Evolutionary conservation across 2,888 invertebrate genomes (phyloP).

Genomic region (Euzetes globulus): DNA sequence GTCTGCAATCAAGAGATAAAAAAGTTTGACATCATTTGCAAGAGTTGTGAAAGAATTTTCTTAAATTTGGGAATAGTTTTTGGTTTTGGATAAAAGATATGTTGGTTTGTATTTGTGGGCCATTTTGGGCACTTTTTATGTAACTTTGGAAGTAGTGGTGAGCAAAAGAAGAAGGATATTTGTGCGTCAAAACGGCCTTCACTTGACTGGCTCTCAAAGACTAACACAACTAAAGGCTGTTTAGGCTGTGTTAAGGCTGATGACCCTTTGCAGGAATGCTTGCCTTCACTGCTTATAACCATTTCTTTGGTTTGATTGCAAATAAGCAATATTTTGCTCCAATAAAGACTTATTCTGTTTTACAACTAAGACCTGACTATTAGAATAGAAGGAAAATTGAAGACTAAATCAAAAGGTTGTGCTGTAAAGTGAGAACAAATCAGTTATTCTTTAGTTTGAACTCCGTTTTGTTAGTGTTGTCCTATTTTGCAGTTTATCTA

Average conservation of each 20-base stretch:
- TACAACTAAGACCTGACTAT: too few relatives aligned
- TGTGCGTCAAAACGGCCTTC: constrained; percentile 6
- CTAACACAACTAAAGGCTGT: neutral
- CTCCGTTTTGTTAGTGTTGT: neutral
- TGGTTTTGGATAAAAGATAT: neutral
- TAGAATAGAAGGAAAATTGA: too few relatives aligned
- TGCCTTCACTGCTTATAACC: neutral
- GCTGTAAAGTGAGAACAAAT: neutral
- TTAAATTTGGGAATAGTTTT: neutral
- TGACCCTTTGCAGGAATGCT: constrained; percentile 23
- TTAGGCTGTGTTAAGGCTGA: constrained; percentile 3
- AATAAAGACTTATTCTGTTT: neutral
- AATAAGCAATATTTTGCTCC: neutral
- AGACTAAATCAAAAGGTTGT: too few relatives aligned
- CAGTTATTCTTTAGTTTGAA: neutral
- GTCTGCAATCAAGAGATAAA: neutral
- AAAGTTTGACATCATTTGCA: neutral
- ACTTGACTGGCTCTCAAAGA: neutral
- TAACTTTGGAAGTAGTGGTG: neutral
- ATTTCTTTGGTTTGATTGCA: neutral
- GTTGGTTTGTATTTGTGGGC: neutral
- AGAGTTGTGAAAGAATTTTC: too few relatives aligned
- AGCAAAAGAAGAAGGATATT: neutral
- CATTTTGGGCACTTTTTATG: constrained; percentile 15
- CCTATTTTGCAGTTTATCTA: neutral